These are phyloP conservation scores for Paguma larvata DNA, from an alignment of 2,797 vertebrate species.

Conservation along the genomic window DNA sequence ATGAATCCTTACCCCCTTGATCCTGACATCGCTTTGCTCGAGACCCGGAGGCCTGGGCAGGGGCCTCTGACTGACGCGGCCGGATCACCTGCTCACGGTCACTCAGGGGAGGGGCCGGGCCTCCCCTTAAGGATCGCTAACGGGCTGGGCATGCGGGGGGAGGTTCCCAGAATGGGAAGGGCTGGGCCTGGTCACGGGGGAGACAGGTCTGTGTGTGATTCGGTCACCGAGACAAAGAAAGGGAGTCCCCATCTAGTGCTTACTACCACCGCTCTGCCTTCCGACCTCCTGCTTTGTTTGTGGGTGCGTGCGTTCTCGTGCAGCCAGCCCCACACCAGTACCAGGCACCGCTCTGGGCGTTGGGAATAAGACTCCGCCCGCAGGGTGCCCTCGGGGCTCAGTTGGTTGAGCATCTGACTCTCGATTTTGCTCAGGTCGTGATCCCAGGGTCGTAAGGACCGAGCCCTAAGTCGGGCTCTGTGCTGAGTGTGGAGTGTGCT, in stretches of 20 bases:
- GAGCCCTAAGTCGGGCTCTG: too few species aligned
- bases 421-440: too few species aligned
- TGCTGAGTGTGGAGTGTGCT: too few species aligned
- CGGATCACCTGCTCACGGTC: too few species aligned
- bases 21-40: not conserved
- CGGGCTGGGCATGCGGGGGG: fast-evolving
- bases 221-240: not conserved
- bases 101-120: not conserved
- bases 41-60: not conserved
- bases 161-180: not conserved
- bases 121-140: too few species aligned
- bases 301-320: fast-evolving
- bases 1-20: not conserved
- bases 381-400: not conserved
- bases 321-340: too few species aligned
- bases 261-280: fast-evolving
- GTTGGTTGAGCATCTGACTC: too few species aligned
- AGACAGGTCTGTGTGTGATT: not conserved
- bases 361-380: not conserved
- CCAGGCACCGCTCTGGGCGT: fast-evolving
- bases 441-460: too few species aligned
- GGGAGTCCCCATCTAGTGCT: fast-evolving
- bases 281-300: not conserved
- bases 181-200: not conserved
- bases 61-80: not conserved